Base-by-base conservation (phyloP, 2,888 invertebrate species). In the Timema cristinae region DNA sequence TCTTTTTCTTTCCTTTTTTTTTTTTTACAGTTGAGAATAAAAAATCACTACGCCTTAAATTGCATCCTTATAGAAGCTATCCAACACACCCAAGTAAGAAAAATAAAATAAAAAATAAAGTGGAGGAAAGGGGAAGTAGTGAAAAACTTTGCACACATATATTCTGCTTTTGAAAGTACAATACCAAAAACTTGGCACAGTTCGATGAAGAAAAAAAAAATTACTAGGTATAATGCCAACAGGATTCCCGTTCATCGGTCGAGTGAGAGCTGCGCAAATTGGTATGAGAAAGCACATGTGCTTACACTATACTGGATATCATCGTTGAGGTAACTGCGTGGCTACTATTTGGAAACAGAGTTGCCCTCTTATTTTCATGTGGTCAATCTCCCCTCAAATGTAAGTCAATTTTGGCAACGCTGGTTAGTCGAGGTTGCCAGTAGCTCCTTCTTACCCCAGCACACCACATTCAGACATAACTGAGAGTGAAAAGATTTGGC, bases 51-150 rank as follows among this genome's bases (percentile, higher is more conserved):
- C 63, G 47, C 47, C 63, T 63, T 63, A 63, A 63, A 63, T 63
- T 63, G 63, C 63, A 63, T 63, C 63, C 63, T 63, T 63, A 63
- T 47, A 63, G 63, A 63, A 63, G 63, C 63, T 47, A 63, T 63
- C 63, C 63, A 48, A n/a, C 32, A 48, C 63, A 63, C 63, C n/a
- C 32, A 32, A 32, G 32, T 32, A 32, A 54, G n/a, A n/a, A 54
- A 54, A 54, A 54, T 13, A 54, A 54, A n/a, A 54, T 9, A 52
- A 54, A 54, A n/a, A 54, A 54, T 54, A 54, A 54, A 54, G 11
- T 13, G 54, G 11, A 54, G 54, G 54, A 13, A n/a, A 13, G 4
- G 54, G 54, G 54, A 2, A 4, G 4, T 13, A 32, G 13, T 6
- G 63, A n/a, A 63, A 63, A 63, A 63, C 47, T 63, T 63, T 47